These are phyloP conservation scores for Grallaria varia DNA, from an alignment of 2,113 vertebrate species.

Conservation along the genomic window DNA sequence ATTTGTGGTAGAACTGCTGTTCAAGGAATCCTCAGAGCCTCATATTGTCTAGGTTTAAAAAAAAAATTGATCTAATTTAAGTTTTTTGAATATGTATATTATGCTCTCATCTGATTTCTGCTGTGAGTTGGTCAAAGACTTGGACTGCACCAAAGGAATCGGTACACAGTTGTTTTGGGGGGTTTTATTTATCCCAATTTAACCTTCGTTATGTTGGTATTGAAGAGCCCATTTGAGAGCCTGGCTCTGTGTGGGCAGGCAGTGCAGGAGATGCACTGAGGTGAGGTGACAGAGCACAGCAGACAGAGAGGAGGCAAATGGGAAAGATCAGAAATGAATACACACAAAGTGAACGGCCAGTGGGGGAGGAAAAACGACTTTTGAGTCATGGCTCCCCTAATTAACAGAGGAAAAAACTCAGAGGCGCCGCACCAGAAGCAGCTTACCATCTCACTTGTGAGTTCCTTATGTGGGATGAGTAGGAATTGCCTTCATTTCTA, in stretches of 20 bases:
- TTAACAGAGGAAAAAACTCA: background rate
- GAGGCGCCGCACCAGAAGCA: background rate
- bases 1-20: background rate
- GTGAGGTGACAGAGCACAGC: background rate
- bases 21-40: background rate
- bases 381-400: background rate
- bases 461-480: background rate
- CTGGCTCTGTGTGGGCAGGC: background rate
- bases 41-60: background rate
- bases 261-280: background rate
- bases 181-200: background rate
- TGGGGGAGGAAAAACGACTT: background rate
- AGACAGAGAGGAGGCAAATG: background rate
- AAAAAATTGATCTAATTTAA: background rate
- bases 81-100: background rate
- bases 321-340: background rate
- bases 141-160: background rate
- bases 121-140: background rate
- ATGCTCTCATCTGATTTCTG: background rate
- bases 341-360: background rate
- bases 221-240: background rate
- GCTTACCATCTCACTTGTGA: background rate
- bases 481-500: background rate
- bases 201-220: background rate
- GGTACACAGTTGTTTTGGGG: background rate